phyloP scores from a whole-genome alignment of 2,888 invertebrate species.

The Acronicta aceris region DNA sequence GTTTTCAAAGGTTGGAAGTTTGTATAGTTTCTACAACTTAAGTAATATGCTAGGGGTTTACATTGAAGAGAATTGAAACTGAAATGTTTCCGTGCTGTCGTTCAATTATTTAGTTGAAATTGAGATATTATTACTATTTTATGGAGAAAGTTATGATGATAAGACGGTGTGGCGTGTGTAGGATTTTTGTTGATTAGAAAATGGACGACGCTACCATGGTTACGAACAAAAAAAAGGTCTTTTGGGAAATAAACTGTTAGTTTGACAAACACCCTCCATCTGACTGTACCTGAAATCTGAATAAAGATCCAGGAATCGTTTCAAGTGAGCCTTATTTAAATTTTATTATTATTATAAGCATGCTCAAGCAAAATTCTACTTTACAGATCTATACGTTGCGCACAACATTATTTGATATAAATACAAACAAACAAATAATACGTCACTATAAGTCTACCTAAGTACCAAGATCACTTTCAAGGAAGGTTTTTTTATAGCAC shows the following conservation, averaged over 20 bases:
- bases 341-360: too few relatives aligned
- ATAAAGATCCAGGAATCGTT: background rate
- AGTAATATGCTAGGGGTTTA: slow-evolving; percentile 4
- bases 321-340: background rate
- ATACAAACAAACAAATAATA: too few relatives aligned
- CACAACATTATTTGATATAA: too few relatives aligned
- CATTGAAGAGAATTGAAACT: background rate
- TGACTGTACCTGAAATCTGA: too few relatives aligned
- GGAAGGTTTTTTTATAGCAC: too few relatives aligned
- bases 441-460: too few relatives aligned
- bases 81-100: slow-evolving; percentile 1
- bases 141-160: background rate
- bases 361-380: too few relatives aligned
- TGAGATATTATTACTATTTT: background rate
- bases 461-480: too few relatives aligned
- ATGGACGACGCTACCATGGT: slow-evolving; percentile 24
- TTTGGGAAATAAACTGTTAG: slow-evolving; percentile 9
- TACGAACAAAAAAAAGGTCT: slow-evolving; percentile 19
- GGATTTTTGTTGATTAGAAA: slow-evolving; percentile 32
- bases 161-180: background rate
- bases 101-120: background rate
- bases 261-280: slow-evolving; percentile 8
- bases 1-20: slow-evolving; percentile 19
- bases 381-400: too few relatives aligned
- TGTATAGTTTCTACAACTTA: slow-evolving; percentile 23